These are phyloP conservation scores for Mactromeris polynyma DNA, from an alignment of 2,888 invertebrate species.

Conservation along the genomic window DNA sequence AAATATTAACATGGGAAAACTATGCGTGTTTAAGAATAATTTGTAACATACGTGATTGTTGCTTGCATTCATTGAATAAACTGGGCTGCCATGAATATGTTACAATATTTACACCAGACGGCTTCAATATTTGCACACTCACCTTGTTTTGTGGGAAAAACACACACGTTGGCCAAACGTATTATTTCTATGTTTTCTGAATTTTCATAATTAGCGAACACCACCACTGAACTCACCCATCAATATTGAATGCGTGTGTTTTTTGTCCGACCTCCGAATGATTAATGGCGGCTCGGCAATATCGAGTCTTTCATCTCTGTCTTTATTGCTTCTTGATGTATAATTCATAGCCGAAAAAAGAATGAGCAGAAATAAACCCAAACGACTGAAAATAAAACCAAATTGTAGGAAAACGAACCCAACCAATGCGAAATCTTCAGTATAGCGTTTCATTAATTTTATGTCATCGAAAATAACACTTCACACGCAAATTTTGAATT, in stretches of 20 bases:
- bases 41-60: background rate
- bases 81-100: background rate
- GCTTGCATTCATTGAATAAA: background rate
- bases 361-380: slow-evolving; percentile 23
- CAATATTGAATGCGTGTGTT: slow-evolving; percentile 35
- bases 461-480: slow-evolving; percentile 30
- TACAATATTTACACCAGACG: slow-evolving; percentile 19
- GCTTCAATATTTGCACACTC: background rate
- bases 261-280: slow-evolving; percentile 25
- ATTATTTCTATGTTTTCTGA: background rate
- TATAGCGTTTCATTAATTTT: slow-evolving; percentile 18
- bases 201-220: slow-evolving; percentile 32
- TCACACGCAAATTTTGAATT: slow-evolving; percentile 51
- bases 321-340: slow-evolving; percentile 51
- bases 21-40: slow-evolving; percentile 4
- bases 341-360: slow-evolving; percentile 47
- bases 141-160: slow-evolving; percentile 18
- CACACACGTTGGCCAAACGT: slow-evolving; percentile 36
- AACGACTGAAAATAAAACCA: slow-evolving; percentile 24
- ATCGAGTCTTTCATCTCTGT: slow-evolving; percentile 39
- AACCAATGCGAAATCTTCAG: slow-evolving; percentile 21
- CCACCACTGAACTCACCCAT: background rate
- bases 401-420: slow-evolving; percentile 13
- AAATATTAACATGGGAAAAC: slow-evolving; percentile 13
- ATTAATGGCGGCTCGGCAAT: slow-evolving; percentile 53